Evolutionary conservation across 2,888 invertebrate species (phyloP), one percentile per base, ranked within the genome.

Genomic region (Philereme transversata): DNA sequence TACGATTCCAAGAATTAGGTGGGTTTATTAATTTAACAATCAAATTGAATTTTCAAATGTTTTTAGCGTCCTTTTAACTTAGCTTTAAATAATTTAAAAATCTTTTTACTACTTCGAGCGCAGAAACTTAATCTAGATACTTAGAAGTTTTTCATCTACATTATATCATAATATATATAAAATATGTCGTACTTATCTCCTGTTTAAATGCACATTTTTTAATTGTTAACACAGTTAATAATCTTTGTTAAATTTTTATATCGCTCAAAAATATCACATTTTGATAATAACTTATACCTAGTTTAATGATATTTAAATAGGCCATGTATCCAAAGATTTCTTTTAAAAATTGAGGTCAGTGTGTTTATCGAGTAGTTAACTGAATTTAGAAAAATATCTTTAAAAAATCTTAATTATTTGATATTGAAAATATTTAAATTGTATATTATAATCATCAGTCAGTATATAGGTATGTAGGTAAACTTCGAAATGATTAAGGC

Each of bases 61-160:
- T 82, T n/a, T 83, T 82, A 83, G 80, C 87, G 88, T 90, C 88
- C 88, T 84, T 86, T 59, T 59, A 43, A 63, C 81, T 83, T 86
- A 90, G 90, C 90, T 90, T 90, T 90, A 90, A 90, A 86, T 88
- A 84, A 79, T 82, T 81, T 82, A 82, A 82, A 79, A 72, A 71
- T 75, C 69, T 71, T 64, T n/a, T 69, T 64, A 71, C 67, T 69
- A 67, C 65, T 55, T 51, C 40, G 43, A 58, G 35, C 57, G 44
- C 51, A 61, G 57, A 49, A 65, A 57, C 44, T 46, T 57, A 51
- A 60, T 62, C 52, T 57, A 53, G 48, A 57, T 54, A 49, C 41
- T 62, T 57, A 51, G 10, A 54, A 52, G 48, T 38, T 53, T 51
- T 62, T 55, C 48, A 50, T 53, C 53, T 50, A 52, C 45, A 55